Percentiles rank a stretch among this genome's conserved stretches.
phyloP scores from a whole-genome alignment of 2,113 vertebrate species.

The Solenodon paradoxus region DNA sequence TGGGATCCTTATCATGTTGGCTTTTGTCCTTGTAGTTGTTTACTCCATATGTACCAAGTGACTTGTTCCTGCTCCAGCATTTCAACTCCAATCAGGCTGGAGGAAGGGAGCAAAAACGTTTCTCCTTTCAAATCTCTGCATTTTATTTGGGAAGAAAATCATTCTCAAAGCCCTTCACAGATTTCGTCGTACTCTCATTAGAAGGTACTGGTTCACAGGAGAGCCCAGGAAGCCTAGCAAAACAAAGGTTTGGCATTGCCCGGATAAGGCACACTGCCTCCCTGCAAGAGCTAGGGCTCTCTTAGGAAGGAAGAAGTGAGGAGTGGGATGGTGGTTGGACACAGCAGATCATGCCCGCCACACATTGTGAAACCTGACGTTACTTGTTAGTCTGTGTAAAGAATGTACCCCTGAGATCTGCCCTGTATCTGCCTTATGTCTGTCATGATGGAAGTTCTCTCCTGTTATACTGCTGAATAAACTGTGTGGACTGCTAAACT shows the following conservation, averaged over 20 bases:
- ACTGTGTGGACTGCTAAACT: slow-evolving; percentile 50
- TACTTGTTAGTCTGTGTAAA: slow-evolving; percentile 46
- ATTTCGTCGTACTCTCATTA: not conserved
- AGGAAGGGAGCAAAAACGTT: not conserved
- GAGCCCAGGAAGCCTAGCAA: not conserved
- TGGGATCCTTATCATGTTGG: not conserved
- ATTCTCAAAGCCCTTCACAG: not conserved
- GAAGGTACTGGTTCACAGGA: not conserved
- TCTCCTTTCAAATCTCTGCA: not conserved
- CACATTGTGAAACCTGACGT: slow-evolving; percentile 26
- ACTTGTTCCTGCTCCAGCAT: slow-evolving; percentile 10
- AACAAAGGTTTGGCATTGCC: not conserved
- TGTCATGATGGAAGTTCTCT: slow-evolving; percentile 35
- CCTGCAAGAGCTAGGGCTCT: not conserved
- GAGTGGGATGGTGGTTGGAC: not conserved
- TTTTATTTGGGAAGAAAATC: slow-evolving; percentile 45
- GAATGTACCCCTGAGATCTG: slow-evolving; percentile 32
- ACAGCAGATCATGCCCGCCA: slow-evolving; percentile 5
- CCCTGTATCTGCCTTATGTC: slow-evolving; percentile 58
- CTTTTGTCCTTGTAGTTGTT: not conserved
- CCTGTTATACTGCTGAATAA: slow-evolving; percentile 59
- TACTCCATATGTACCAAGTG: not conserved
- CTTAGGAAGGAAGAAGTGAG: not conserved
- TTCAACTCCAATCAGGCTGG: not conserved
- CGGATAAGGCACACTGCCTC: not conserved